These are phyloP conservation scores for Xylocampa areola DNA, from an alignment of 2,888 invertebrate species.

Conservation along the genomic window DNA sequence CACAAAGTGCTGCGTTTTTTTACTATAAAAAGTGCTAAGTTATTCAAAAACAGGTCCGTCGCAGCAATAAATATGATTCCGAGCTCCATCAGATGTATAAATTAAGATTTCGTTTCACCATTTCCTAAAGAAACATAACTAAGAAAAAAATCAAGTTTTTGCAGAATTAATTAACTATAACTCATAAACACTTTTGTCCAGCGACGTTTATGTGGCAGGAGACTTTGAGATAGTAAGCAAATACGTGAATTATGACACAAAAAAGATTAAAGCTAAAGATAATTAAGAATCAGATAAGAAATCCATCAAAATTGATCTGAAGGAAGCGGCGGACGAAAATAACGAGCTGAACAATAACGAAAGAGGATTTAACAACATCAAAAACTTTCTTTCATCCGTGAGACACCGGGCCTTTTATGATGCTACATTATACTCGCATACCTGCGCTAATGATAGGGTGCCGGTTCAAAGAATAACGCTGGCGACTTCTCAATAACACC, in stretches of 20 bases:
- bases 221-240: slow-evolving; percentile 32
- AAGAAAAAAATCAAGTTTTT: slow-evolving; percentile 45
- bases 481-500: slow-evolving; percentile 79
- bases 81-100: slow-evolving; percentile 57
- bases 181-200: slow-evolving; percentile 30
- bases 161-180: slow-evolving; percentile 42
- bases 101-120: slow-evolving; percentile 52
- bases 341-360: slow-evolving; percentile 57
- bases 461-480: slow-evolving; percentile 60
- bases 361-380: slow-evolving; percentile 67
- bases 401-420: slow-evolving; percentile 69
- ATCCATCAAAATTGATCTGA: slow-evolving; percentile 48
- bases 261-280: slow-evolving; percentile 29
- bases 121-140: slow-evolving; percentile 41
- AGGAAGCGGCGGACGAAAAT: slow-evolving; percentile 44
- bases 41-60: slow-evolving; percentile 71
- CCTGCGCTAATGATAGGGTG: slow-evolving; percentile 86
- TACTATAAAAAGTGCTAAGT: slow-evolving; percentile 76
- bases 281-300: slow-evolving; percentile 50
- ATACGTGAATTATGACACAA: slow-evolving; percentile 29
- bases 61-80: slow-evolving; percentile 66
- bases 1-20: slow-evolving; percentile 67
- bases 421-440: slow-evolving; percentile 67
- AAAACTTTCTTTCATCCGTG: slow-evolving; percentile 73
- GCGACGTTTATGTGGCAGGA: slow-evolving; percentile 41